Evolutionary conservation across 2,113 vertebrate genomes (phyloP).

Genomic region (Heterochromis multidens): DNA sequence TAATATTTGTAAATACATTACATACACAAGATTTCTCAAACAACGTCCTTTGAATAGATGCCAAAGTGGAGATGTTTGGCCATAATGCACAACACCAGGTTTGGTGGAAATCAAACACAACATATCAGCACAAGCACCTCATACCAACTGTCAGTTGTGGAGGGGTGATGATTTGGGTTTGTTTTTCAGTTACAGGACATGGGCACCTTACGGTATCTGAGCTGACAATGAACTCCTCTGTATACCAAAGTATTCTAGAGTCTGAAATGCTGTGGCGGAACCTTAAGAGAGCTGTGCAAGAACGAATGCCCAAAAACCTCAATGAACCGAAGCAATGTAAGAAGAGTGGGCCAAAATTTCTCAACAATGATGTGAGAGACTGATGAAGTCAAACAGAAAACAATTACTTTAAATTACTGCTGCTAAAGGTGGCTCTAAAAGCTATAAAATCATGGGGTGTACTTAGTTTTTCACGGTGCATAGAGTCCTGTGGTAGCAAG

Average conservation of each 20-base stretch:
- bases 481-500: too few species aligned
- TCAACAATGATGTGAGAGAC: neutral
- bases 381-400: neutral
- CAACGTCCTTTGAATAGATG: neutral
- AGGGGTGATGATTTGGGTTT: neutral
- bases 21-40: neutral
- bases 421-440: neutral
- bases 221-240: neutral
- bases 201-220: neutral
- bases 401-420: neutral
- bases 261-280: neutral
- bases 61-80: neutral
- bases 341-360: neutral
- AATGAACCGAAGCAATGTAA: neutral
- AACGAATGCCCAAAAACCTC: neutral
- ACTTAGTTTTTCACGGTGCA: neutral
- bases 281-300: neutral
- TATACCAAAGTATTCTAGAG: neutral
- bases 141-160: neutral
- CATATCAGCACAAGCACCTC: neutral
- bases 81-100: neutral
- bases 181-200: neutral
- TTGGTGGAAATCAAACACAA: neutral
- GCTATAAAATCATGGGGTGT: neutral
- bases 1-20: too few species aligned